Evolutionary conservation across 2,113 vertebrate genomes (phyloP), one percentile per base, ranked within the genome.

Genomic region (Paraplagusia blochii): DNA sequence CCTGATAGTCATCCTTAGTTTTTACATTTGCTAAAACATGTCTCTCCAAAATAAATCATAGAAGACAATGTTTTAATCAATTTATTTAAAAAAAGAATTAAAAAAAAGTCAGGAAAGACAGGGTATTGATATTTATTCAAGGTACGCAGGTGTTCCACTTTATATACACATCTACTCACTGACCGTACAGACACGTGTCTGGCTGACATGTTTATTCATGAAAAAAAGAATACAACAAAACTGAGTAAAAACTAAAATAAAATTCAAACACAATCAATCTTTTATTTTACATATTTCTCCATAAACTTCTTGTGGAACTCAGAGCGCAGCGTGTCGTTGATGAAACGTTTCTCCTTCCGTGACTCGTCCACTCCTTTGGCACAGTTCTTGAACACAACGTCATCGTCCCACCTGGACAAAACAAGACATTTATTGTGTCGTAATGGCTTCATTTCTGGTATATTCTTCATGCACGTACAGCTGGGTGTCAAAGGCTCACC

Each of bases 311-410:
- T 92, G 80, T 92, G 90, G 68, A 92, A 92, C 64, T 92, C 90
- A 7, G 96, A 99, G 58, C 95, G 90, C 77, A 99, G 88, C 0
- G 97, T 98, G 81, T 99, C 97, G 7, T 99, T 99, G 14, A 99
- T 90, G 0, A 99, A 99, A 66, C 95, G 93, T 71, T 98, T 98
- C 88, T 98, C 95, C 72, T 94, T 98, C 64, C 95, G 94, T 14
- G 93, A 88, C 40, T 99, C 95, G 0, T 98, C 95, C 43, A 98
- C 89, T n/a, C 95, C 97, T 81, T 98, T 98, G 54, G 96, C 97
- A 49, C 95, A 99, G 65, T 99, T 99, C 90, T 99, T 99, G 87
- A 99, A 99, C 58, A 99, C 95, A 15, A 99, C 95, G n/a, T 99
- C 97, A 52, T 99, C 96, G 16, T 99, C 97, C 96, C 97, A 99